phyloP scores from a whole-genome alignment of 2,797 vertebrate species.

The Spatula clypeata region DNA sequence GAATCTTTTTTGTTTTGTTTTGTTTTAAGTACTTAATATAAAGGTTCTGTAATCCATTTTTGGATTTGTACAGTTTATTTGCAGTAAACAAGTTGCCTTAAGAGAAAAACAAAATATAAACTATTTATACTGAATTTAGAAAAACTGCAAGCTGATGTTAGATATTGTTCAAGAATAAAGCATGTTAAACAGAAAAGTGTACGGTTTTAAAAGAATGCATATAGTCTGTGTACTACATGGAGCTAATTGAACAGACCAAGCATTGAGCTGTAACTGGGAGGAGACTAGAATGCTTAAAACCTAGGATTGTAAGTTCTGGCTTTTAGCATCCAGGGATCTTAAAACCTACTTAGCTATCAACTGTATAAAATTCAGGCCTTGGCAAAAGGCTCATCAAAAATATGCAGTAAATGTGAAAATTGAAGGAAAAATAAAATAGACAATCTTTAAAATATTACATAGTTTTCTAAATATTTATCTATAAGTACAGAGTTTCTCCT shows the following conservation, averaged over 20 bases:
- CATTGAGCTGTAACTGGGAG: neutral
- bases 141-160: neutral
- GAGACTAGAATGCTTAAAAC: neutral
- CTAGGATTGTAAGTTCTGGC: accelerated
- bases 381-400: neutral
- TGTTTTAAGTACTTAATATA: neutral
- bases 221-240: accelerated
- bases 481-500: neutral
- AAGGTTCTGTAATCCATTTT: neutral
- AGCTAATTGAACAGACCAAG: neutral
- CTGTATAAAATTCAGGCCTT: neutral
- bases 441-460: neutral
- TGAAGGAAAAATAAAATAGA: neutral
- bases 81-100: neutral
- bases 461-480: neutral
- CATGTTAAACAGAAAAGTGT: neutral
- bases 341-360: neutral
- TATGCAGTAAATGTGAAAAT: neutral
- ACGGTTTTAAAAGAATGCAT: neutral
- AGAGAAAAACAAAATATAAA: neutral
- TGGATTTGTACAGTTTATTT: neutral
- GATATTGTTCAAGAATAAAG: neutral
- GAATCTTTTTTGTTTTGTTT: neutral
- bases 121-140: neutral
- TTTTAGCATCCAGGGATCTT: neutral